phyloP scores from a whole-genome alignment of 2,113 vertebrate species.

The Laterallus jamaicensis region DNA sequence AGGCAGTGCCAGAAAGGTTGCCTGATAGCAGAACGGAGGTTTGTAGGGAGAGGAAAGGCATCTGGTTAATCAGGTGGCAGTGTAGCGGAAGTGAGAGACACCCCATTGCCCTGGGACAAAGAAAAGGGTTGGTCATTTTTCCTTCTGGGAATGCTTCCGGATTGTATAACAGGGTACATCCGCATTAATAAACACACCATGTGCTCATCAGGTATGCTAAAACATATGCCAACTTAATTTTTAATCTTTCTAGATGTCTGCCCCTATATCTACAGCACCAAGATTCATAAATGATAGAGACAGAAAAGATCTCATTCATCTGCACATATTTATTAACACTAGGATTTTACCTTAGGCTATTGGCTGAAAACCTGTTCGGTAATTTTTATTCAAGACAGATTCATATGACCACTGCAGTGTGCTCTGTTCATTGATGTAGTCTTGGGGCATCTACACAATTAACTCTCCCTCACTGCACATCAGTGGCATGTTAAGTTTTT shows the following conservation, averaged over 20 bases:
- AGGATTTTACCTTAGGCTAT: conserved; percentile 74
- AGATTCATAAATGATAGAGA: conserved; percentile 59
- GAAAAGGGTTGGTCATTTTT: not conserved
- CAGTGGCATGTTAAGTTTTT: conserved; percentile 74
- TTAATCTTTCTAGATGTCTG: conserved; percentile 40
- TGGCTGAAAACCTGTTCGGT: conserved; percentile 67
- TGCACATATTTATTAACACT: conserved; percentile 69
- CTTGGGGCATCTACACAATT: conserved; percentile 73
- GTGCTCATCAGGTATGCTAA: conserved; percentile 12
- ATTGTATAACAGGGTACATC: not conserved
- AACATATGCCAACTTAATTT: conserved; percentile 12
- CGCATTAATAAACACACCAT: not conserved
- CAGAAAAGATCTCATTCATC: conserved; percentile 66
- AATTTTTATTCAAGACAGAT: conserved; percentile 72
- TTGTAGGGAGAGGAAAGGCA: not conserved
- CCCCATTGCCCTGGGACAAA: not conserved
- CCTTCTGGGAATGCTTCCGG: not conserved
- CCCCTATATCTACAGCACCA: conserved; percentile 24
- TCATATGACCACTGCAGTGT: conserved; percentile 66
- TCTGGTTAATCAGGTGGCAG: not conserved
- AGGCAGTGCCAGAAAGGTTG: not conserved
- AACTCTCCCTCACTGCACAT: conserved; percentile 76
- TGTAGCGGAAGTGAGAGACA: not conserved
- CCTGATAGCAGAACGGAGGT: not conserved
- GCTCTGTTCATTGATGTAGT: conserved; percentile 49